A percentile compares a stretch with the other conserved stretches of the same genome.
Evolutionary conservation across 2,797 vertebrate genomes (phyloP).

Genomic region (Emys orbicularis): DNA sequence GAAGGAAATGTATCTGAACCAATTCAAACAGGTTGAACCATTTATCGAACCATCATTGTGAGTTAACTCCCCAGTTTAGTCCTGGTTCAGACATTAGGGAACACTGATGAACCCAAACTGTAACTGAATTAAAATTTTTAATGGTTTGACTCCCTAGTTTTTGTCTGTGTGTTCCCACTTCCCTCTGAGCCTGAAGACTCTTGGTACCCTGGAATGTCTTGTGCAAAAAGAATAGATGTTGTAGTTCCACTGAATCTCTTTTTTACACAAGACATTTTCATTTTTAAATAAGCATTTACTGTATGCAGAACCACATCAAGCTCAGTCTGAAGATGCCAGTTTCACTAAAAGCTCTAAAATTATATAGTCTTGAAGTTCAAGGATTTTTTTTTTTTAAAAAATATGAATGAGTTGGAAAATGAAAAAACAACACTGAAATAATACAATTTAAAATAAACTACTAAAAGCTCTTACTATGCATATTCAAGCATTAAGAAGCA

Average conservation of each 20-base stretch:
- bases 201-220: neutral
- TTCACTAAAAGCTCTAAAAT: neutral
- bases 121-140: neutral
- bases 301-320: neutral
- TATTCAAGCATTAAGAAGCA: neutral
- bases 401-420: neutral
- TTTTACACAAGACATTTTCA: neutral
- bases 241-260: neutral
- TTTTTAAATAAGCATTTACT: neutral
- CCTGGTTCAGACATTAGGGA: neutral
- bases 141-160: neutral
- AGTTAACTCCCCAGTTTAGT: neutral
- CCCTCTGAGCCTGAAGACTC: neutral
- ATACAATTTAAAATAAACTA: neutral
- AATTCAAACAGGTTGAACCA: too few species aligned
- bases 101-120: neutral
- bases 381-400: neutral
- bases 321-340: neutral
- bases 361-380: neutral
- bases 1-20: neutral
- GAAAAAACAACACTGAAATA: accelerated
- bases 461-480: neutral
- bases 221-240: neutral
- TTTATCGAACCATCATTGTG: too few species aligned
- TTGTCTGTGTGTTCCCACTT: neutral